Evolutionary conservation across 2,797 vertebrate genomes (phyloP), one percentile per base, ranked within the genome.

Genomic region (Onychomys leucogaster): DNA sequence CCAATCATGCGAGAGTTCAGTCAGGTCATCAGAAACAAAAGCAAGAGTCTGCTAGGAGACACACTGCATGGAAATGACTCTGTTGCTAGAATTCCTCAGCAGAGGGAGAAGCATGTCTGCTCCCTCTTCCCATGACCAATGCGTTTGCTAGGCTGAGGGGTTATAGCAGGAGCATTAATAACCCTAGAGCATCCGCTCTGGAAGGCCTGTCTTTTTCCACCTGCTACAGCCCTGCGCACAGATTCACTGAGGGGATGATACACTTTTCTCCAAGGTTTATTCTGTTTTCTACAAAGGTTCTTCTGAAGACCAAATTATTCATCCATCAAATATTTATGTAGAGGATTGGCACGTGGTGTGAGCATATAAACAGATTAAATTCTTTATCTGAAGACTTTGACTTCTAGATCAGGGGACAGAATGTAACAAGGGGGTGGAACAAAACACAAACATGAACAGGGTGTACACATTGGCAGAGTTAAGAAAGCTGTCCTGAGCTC

Each of bases 291-390:
- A 17, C 85, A 83, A 82, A 73, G 49, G 5, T 94, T 37, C 63
- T 89, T 80, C 65, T 7, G 55, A 89, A 82, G 71, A 83, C 55
- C 46, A 89, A 76, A 89, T 52, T 32, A 52, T 59, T 86, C 13
- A 43, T 59, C 12, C 37, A 71, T 75, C 19, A 93, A 59, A 76
- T 87, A 77, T 96, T 94, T 93, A 80, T 71, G 46, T 41, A 63
- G 67, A 81, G 37, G 34, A 78, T 21, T 61, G 77, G 52, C 34
- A 86, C 67, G 32, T 57, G 29, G 23, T 43, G 8, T 16, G 34
- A 29, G 43, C 71, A 90, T 49, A 89, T 61, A 90, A 82, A 65
- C 11, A 89, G 21, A 86, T 61, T 96, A 46, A 92, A 63, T 77
- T 71, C 52, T 34, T 80, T 43, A 41, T n/a, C 59, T 49, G 55